These are phyloP conservation scores for Lasioglossum zephyrum DNA, from an alignment of 2,888 invertebrate species.

Conservation along the genomic window DNA sequence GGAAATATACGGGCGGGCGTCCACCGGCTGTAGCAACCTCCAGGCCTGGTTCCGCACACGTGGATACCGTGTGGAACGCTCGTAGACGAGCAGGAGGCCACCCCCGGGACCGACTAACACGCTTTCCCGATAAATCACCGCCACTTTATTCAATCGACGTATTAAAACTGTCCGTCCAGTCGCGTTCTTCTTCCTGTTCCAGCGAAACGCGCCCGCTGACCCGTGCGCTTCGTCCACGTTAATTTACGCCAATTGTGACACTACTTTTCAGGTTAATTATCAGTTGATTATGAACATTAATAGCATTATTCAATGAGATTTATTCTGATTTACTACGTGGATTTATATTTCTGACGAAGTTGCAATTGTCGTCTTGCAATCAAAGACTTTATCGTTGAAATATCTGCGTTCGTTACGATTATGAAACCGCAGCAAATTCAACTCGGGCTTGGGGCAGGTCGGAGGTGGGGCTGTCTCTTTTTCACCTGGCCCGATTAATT, in stretches of 20 bases:
- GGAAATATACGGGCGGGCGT: constrained; percentile 57
- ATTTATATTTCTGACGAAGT: not conserved
- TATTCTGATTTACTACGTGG: not conserved
- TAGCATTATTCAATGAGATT: not conserved
- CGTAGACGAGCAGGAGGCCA: constrained; percentile 26
- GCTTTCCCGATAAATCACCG: constrained; percentile 50
- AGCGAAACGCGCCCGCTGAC: not conserved
- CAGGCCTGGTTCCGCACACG: constrained; percentile 19
- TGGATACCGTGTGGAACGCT: constrained; percentile 17
- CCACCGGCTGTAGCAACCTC: constrained; percentile 30
- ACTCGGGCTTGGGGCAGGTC: not conserved
- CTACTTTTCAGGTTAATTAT: not conserved
- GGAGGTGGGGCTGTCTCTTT: not conserved
- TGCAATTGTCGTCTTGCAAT: not conserved
- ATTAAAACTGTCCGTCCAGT: constrained; percentile 44
- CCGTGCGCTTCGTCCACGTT: not conserved
- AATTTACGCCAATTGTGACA: not conserved
- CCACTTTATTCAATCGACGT: constrained; percentile 48
- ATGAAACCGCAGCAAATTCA: not conserved
- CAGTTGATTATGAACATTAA: not conserved
- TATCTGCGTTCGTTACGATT: not conserved
- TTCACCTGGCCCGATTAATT: constrained; percentile 15
- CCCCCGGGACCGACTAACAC: not conserved
- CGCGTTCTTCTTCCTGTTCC: constrained; percentile 2
- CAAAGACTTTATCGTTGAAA: not conserved